These are phyloP conservation scores for Alfaro cultratus DNA, from an alignment of 2,797 vertebrate species.

Conservation along the genomic window DNA sequence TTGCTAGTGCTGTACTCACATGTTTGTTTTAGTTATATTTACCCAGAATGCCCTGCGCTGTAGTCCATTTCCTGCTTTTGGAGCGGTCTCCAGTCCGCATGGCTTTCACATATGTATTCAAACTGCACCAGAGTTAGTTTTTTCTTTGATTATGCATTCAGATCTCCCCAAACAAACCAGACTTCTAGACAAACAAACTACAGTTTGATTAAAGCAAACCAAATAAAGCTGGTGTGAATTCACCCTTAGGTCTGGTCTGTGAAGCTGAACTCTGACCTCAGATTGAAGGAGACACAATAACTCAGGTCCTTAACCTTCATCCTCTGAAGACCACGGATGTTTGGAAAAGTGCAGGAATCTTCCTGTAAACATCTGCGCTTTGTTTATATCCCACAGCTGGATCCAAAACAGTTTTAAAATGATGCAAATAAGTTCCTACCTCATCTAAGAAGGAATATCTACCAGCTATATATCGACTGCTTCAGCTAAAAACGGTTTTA, in stretches of 20 bases:
- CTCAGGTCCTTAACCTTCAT: not conserved
- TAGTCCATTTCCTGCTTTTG: no score
- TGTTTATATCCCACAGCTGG: constrained; percentile 34
- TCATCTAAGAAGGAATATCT: not conserved
- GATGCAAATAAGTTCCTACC: not conserved
- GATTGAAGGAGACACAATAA: not conserved
- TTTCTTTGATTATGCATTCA: no score
- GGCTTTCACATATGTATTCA: no score
- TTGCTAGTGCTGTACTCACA: no score
- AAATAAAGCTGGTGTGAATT: no score
- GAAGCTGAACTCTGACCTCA: not conserved
- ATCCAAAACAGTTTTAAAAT: constrained; percentile 7
- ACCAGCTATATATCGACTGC: not conserved
- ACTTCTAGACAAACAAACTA: no score
- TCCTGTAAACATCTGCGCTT: not conserved
- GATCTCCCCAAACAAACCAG: no score
- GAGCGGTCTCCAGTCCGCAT: no score
- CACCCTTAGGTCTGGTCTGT: not conserved
- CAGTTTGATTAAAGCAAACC: no score
- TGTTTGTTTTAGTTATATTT: no score
- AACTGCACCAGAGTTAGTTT: no score
- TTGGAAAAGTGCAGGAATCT: not conserved
- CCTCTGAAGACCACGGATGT: not conserved
- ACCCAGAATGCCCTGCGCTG: no score
- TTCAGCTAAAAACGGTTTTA: not conserved